phyloP scores from a whole-genome alignment of 2,113 vertebrate species.

The Cephalopterus ornatus region DNA sequence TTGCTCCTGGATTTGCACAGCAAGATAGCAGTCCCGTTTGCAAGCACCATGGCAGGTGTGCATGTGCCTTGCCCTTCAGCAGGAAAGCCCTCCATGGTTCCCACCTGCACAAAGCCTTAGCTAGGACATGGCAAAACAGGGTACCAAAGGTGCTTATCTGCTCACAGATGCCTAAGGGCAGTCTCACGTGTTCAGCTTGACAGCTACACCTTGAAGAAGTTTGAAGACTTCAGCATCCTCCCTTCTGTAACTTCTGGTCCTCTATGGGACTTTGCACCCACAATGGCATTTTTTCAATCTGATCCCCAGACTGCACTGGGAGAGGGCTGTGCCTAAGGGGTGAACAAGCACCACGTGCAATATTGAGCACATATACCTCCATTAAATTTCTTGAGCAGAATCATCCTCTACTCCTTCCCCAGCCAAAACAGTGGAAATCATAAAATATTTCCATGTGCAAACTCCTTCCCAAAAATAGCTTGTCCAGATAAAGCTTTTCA shows the following conservation, averaged over 20 bases:
- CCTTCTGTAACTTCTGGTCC: neutral
- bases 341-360: neutral
- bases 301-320: neutral
- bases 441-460: neutral
- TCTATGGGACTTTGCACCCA: fast-evolving
- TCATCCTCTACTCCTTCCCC: neutral
- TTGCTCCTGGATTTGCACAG: neutral
- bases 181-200: neutral
- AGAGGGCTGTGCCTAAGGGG: neutral
- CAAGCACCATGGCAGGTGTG: fast-evolving
- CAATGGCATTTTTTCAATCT: fast-evolving
- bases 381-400: neutral
- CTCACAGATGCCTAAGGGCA: fast-evolving
- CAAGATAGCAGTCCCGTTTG: fast-evolving
- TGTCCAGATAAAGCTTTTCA: neutral
- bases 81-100: neutral
- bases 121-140: neutral
- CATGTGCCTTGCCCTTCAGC: fast-evolving
- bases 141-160: neutral
- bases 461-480: neutral
- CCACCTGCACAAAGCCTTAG: neutral
- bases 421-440: neutral
- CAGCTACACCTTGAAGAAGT: neutral
- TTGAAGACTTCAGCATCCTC: neutral
- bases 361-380: neutral